Percentiles rank a stretch among this genome's conserved stretches.
Conservation (phyloP, 2,797 vertebrate species). For the Thamnophis elegans region DNA sequence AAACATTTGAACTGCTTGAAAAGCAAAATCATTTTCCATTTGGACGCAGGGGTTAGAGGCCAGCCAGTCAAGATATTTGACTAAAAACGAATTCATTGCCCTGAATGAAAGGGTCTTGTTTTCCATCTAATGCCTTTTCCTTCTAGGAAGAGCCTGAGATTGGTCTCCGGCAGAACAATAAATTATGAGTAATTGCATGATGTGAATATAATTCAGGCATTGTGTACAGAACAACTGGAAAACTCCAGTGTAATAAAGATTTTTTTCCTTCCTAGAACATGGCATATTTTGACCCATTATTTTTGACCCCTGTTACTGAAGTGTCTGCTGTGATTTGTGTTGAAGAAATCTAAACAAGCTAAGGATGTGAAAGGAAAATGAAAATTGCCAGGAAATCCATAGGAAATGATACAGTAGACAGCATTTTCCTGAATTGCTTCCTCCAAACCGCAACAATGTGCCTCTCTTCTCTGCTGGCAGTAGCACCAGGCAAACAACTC, state of each 20-base stretch:
- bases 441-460: slow-evolving; percentile 9
- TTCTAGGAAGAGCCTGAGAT: not conserved
- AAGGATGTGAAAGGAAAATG: slow-evolving; percentile 31
- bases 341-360: not conserved
- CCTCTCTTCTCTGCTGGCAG: not conserved
- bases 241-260: not conserved
- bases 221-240: not conserved
- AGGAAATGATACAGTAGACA: slow-evolving; percentile 68
- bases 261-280: not conserved
- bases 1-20: not conserved
- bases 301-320: not conserved
- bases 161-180: not conserved
- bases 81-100: not conserved
- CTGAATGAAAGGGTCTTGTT: not conserved
- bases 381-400: slow-evolving; percentile 69
- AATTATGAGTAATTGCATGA: not conserved
- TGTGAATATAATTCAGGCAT: not conserved
- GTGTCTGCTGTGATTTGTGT: not conserved
- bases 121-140: not conserved
- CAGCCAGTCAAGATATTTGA: not conserved
- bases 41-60: not conserved
- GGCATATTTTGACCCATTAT: not conserved
- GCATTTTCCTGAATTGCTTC: slow-evolving; percentile 68
- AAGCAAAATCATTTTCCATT: not conserved
- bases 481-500: not conserved